These are phyloP conservation scores for Dipodomys spectabilis DNA, from an alignment of 2,113 vertebrate genomes.

Conservation along the genomic window DNA sequence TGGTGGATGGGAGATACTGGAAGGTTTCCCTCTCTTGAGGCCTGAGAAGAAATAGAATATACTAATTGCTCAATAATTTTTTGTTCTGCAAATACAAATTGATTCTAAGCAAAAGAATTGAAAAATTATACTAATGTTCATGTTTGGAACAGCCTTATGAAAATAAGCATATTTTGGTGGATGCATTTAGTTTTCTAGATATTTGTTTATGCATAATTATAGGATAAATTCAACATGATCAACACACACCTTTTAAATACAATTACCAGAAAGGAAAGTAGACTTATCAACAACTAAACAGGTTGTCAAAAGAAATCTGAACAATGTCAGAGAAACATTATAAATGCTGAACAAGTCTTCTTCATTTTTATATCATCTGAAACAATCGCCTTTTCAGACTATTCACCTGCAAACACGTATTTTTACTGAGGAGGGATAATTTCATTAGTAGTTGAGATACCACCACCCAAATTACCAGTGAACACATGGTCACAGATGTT, in stretches of 20 bases:
- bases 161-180: slow-evolving; percentile 31
- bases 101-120: slow-evolving; percentile 35
- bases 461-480: slow-evolving; percentile 55
- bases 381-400: slow-evolving; percentile 28
- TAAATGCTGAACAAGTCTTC: neutral
- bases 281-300: slow-evolving; percentile 40
- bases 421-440: slow-evolving; percentile 53
- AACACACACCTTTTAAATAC: slow-evolving; percentile 57
- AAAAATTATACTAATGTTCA: neutral
- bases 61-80: neutral
- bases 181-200: slow-evolving; percentile 21
- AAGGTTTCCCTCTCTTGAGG: neutral
- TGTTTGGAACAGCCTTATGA: neutral
- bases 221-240: slow-evolving; percentile 40
- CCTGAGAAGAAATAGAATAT: neutral
- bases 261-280: slow-evolving; percentile 45
- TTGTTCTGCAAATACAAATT: neutral
- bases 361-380: slow-evolving; percentile 12
- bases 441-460: slow-evolving; percentile 48
- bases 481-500: slow-evolving; percentile 69
- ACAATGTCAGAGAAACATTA: slow-evolving; percentile 56
- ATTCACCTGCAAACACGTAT: slow-evolving; percentile 4
- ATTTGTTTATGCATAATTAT: slow-evolving; percentile 52
- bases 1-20: neutral
- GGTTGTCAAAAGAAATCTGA: slow-evolving; percentile 69